phyloP scores from a whole-genome alignment of 2,113 vertebrate species.

The Pseudopodoces humilis region DNA sequence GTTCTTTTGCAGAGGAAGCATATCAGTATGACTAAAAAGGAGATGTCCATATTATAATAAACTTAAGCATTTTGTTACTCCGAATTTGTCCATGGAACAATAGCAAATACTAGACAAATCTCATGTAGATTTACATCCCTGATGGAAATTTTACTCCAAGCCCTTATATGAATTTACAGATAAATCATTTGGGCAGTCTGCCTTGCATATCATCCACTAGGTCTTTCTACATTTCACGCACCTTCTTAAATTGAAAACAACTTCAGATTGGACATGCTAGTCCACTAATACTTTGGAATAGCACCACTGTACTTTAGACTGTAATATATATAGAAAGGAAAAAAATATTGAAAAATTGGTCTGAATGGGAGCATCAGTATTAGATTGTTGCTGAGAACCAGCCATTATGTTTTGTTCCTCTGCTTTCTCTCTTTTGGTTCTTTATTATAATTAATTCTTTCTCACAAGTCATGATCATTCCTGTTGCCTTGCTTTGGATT shows the following conservation, averaged over 20 bases:
- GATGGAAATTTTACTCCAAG: background rate
- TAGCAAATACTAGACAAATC: background rate
- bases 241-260: background rate
- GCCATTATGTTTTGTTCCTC: background rate
- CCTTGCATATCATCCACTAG: background rate
- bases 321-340: background rate
- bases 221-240: background rate
- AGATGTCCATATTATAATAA: background rate
- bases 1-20: background rate
- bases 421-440: background rate
- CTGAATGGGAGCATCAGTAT: background rate
- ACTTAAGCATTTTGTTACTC: background rate
- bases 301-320: background rate
- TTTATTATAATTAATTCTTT: background rate
- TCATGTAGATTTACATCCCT: background rate
- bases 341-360: background rate
- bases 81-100: background rate
- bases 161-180: background rate
- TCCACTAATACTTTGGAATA: background rate
- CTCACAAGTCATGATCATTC: background rate
- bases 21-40: background rate
- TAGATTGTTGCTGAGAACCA: background rate
- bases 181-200: background rate
- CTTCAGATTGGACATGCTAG: background rate
- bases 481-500: background rate